Conservation (phyloP, 1,140 invertebrate genomes). For the Anastrepha obliqua region DNA sequence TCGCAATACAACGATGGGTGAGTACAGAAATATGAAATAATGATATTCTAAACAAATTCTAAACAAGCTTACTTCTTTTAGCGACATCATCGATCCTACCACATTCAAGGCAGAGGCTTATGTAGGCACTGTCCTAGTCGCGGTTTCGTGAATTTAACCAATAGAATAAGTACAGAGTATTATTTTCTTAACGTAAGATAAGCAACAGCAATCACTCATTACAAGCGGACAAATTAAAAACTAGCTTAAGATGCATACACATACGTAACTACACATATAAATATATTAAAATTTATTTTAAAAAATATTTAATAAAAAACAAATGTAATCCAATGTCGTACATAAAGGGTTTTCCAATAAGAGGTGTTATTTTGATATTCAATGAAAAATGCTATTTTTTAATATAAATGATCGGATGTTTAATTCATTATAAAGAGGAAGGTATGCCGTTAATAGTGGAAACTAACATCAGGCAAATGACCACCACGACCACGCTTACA, state of each 20-base stretch:
- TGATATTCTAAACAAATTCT: background rate
- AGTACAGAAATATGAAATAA: background rate
- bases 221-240: background rate
- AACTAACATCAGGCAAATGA: too few relatives aligned
- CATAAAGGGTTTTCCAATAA: too few relatives aligned
- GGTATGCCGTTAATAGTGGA: too few relatives aligned
- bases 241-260: background rate
- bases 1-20: constrained; percentile 68
- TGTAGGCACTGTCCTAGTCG: constrained; percentile 69
- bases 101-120: constrained; percentile 63
- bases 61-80: constrained; percentile 42
- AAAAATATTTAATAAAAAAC: constrained; percentile 16
- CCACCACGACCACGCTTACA: too few relatives aligned
- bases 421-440: too few relatives aligned
- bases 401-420: too few relatives aligned
- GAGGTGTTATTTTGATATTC: too few relatives aligned
- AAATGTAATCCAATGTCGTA: background rate
- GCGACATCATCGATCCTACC: constrained; percentile 60
- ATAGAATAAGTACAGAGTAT: background rate
- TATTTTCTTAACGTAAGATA: background rate
- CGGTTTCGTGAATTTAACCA: constrained; percentile 57
- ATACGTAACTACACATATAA: background rate
- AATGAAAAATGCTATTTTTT: too few relatives aligned
- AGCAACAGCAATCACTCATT: constrained; percentile 13
- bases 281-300: constrained; percentile 30